Base-by-base conservation (phyloP, 2,888 invertebrate genomes). In the Agapostemon virescens region DNA sequence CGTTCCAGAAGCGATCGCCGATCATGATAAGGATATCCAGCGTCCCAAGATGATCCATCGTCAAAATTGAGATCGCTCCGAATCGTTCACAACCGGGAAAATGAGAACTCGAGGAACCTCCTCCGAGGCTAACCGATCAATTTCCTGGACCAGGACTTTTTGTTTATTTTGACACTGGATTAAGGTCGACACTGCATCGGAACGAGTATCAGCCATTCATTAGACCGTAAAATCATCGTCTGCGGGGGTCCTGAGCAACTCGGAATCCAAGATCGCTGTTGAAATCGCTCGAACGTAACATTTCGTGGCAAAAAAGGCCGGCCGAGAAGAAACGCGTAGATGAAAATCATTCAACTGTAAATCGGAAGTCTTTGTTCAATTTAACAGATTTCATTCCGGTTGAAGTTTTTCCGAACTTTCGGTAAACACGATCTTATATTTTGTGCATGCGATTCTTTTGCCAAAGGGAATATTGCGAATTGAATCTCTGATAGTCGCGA, bases 201-300 rank as follows among this genome's bases (percentile, higher is more conserved):
- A 75, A 64, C 78, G 63, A 70, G 64, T 66, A 76, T 85, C 68
- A 73, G 55, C 69, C 61, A 75, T 33, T 85, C 85, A 77, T 81
- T 88, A 88, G 86, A 89, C 89, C 91, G 87, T 91, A 88, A 91
- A 91, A 91, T 90, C 87, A 89, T 90, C 89, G 89, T 91, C 87
- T 86, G 88, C 85, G 89, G 90, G 91, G 91, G 91, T 89, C 79
- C 72, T 69, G 58, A 70, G 68, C 40, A 69, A 75, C 77, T 68
- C 45, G 70, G 67, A 79, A 77, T 82, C 61, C 61, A 36, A 66
- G 79, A 85, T 86, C 87, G 70, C 80, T 83, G 75, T 81, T 86
- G 77, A 79, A 87, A 87, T 84, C 89, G 83, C 77, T 89, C 88
- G 78, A 83, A 87, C 86, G 90, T 84, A 86, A 88, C 90, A 81